Evolutionary conservation across 2,888 invertebrate genomes (phyloP).

Genomic region (Trissoscelio sp.): DNA sequence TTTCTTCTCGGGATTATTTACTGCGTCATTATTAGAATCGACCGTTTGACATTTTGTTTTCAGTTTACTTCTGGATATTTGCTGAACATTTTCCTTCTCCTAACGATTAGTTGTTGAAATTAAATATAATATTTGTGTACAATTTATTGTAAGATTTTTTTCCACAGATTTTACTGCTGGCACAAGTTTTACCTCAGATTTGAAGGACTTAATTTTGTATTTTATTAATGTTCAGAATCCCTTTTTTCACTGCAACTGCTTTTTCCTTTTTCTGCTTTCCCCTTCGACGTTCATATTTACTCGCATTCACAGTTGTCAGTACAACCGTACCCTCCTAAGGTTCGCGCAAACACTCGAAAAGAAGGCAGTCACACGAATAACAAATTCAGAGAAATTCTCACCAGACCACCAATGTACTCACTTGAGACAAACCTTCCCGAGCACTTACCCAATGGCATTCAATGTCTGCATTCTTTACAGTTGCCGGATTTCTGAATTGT

Average conservation of each 20-base stretch:
- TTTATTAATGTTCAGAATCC: conserved; percentile 29
- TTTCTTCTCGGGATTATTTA: conserved; percentile 28
- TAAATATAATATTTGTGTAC: no score
- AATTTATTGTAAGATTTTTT: no score
- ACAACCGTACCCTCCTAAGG: conserved; percentile 1
- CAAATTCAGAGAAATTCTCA: conserved; percentile 45
- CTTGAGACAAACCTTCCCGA: conserved; percentile 39
- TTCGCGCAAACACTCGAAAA: no score
- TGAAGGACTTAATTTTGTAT: conserved; percentile 19
- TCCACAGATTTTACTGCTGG: not conserved
- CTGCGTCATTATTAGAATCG: conserved; percentile 25
- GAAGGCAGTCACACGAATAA: conserved; percentile 47
- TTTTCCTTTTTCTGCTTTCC: conserved; percentile 38
- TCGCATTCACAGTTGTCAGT: conserved; percentile 17
- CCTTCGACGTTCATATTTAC: conserved; percentile 46
- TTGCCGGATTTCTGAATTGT: conserved; percentile 63
- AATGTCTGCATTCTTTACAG: conserved; percentile 55
- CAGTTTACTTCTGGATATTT: not conserved
- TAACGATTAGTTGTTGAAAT: not conserved
- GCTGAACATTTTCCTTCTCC: not conserved
- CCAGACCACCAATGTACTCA: conserved; percentile 54
- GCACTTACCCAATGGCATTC: conserved; percentile 56
- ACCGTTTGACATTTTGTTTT: conserved; percentile 24
- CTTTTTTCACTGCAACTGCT: not conserved
- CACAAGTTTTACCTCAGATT: conserved; percentile 29